phyloP scores from a whole-genome alignment of 2,888 invertebrate genomes.

The Ecliptopera silaceata region DNA sequence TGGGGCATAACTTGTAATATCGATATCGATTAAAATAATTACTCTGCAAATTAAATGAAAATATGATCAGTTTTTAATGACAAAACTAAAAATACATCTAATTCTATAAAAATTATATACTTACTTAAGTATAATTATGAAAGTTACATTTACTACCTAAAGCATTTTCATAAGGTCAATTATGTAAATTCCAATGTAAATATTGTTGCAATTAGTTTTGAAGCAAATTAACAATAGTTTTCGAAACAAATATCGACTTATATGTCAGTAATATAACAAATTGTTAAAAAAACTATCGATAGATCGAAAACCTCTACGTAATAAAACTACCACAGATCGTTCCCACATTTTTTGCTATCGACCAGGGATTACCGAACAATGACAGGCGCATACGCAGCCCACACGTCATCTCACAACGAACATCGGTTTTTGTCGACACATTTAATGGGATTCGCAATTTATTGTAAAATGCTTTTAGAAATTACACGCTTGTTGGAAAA shows the following conservation, averaged over 20 bases:
- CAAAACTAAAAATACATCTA: too few relatives aligned
- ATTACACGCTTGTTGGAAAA: slow-evolving; percentile 35
- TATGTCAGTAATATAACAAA: too few relatives aligned
- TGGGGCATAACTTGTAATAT: slow-evolving; percentile 32
- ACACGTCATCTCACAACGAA: slow-evolving; percentile 68
- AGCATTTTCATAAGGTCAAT: too few relatives aligned
- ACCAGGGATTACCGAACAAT: slow-evolving; percentile 73
- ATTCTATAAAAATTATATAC: too few relatives aligned
- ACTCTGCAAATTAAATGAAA: too few relatives aligned
- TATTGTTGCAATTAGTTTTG: too few relatives aligned
- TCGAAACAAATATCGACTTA: too few relatives aligned
- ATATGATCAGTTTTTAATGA: too few relatives aligned
- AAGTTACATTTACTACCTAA: too few relatives aligned
- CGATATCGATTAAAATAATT: slow-evolving; percentile 31
- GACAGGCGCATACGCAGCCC: slow-evolving; percentile 65
- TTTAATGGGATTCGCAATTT: slow-evolving; percentile 73
- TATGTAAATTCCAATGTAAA: too few relatives aligned
- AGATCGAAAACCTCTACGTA: slow-evolving; percentile 33
- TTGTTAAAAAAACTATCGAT: slow-evolving; percentile 23
- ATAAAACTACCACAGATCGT: slow-evolving; percentile 53
- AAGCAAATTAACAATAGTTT: too few relatives aligned
- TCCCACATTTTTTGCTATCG: slow-evolving; percentile 73
- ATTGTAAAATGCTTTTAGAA: slow-evolving; percentile 43
- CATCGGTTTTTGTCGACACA: slow-evolving; percentile 62
- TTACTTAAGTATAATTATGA: too few relatives aligned